Conservation (phyloP, 2,797 vertebrate genomes). For the Sternotherus odoratus region DNA sequence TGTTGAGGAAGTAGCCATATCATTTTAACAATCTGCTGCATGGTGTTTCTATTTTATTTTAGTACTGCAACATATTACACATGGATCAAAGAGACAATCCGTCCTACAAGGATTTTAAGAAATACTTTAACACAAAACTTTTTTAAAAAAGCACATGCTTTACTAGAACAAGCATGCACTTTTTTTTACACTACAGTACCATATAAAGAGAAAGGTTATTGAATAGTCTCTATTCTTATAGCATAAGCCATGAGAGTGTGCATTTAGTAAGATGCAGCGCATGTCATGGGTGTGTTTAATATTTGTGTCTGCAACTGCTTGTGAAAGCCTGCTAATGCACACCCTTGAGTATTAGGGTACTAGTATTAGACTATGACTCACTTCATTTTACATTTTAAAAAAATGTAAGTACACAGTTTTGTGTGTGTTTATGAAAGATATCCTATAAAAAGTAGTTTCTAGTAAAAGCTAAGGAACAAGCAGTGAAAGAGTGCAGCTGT, state of each 20-base stretch:
- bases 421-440: conserved; percentile 2
- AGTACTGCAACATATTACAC: neutral
- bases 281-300: neutral
- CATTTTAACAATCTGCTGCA: conserved; percentile 7
- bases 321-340: conserved; percentile 36
- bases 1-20: neutral
- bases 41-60: neutral
- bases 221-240: neutral
- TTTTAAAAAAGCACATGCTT: neutral
- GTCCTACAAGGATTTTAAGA: neutral
- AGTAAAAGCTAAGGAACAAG: neutral
- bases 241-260: neutral
- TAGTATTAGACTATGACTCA: neutral
- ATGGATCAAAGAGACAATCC: neutral
- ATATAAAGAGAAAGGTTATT: conserved; percentile 2
- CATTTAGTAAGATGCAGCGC: neutral
- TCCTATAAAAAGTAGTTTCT: neutral
- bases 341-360: neutral
- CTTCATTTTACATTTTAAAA: conserved; percentile 31
- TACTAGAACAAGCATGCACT: neutral
- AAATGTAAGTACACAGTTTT: conserved; percentile 29
- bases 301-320: neutral
- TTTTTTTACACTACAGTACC: conserved; percentile 9
- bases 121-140: neutral
- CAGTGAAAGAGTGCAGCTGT: neutral